Conservation (phyloP, 2,113 vertebrate genomes). For the Colossoma macropomum region DNA sequence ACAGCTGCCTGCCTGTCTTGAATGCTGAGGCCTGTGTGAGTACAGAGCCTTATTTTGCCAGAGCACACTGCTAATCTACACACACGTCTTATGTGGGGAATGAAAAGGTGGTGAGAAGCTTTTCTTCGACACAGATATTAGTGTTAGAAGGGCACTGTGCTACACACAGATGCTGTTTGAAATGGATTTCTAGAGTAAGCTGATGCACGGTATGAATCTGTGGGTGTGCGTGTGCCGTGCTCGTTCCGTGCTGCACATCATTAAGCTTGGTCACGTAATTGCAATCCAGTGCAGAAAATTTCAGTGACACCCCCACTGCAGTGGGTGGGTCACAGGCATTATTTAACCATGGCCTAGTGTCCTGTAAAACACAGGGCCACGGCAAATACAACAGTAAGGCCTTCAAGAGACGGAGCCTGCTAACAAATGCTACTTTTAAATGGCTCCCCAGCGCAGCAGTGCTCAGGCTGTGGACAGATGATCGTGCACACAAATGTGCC, state of each 20-base stretch:
- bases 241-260: slow-evolving; percentile 16
- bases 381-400: slow-evolving; percentile 50
- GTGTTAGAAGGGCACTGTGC: slow-evolving; percentile 11
- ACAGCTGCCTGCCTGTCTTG: slow-evolving; percentile 34
- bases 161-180: slow-evolving; percentile 12
- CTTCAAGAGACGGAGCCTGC: slow-evolving; percentile 36
- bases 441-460: not conserved
- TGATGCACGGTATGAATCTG: not conserved
- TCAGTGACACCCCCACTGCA: slow-evolving; percentile 23
- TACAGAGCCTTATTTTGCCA: slow-evolving; percentile 27
- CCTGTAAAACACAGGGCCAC: slow-evolving; percentile 50
- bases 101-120: slow-evolving; percentile 52
- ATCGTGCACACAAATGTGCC: slow-evolving; percentile 38
- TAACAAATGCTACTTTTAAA: slow-evolving; percentile 58
- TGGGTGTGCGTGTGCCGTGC: slow-evolving; percentile 40
- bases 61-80: slow-evolving; percentile 10
- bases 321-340: slow-evolving; percentile 43
- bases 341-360: slow-evolving; percentile 52
- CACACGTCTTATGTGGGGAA: slow-evolving; percentile 26
- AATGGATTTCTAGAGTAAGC: slow-evolving; percentile 17
- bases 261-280: slow-evolving; percentile 56
- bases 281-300: slow-evolving; percentile 55
- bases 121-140: slow-evolving; percentile 20
- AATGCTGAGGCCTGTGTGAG: slow-evolving; percentile 31
- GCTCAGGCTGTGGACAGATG: slow-evolving; percentile 42